Percentiles rank a stretch among this genome's conserved stretches.
Conservation (phyloP, 2,113 vertebrate genomes). For the Arenaria interpres region DNA sequence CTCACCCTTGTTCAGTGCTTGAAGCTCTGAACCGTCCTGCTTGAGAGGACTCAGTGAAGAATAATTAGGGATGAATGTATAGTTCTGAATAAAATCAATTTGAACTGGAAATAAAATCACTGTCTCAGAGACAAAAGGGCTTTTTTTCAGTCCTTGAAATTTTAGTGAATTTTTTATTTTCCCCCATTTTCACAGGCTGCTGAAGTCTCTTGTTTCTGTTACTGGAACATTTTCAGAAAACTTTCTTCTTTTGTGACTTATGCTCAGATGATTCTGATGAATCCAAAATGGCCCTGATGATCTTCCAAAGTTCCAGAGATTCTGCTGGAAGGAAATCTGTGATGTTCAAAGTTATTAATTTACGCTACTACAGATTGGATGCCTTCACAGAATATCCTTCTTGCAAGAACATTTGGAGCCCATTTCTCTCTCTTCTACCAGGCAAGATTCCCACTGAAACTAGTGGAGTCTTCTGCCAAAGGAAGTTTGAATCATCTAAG, state of each 20-base stretch:
- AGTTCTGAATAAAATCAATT: neutral
- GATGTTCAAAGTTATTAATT: neutral
- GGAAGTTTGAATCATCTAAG: neutral
- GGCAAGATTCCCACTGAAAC: neutral
- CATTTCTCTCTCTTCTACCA: neutral
- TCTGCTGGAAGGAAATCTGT: neutral
- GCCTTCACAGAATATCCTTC: neutral
- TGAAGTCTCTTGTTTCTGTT: neutral
- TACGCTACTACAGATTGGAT: neutral
- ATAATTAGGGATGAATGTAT: neutral
- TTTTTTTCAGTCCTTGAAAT: neutral
- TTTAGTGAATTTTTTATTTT: neutral
- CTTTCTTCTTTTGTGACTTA: neutral
- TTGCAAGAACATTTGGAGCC: slow-evolving; percentile 17
- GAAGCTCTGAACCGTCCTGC: neutral
- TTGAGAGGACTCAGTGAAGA: neutral
- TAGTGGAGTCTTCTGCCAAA: neutral
- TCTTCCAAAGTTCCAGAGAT: neutral
- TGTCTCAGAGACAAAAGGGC: neutral
- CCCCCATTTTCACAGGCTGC: neutral
- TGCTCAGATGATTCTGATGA: neutral
- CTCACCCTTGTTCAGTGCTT: neutral
- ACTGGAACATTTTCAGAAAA: neutral
- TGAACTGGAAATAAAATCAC: neutral
- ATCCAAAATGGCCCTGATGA: neutral